A percentile compares a stretch with the other conserved stretches of the same genome.
phyloP scores from a whole-genome alignment of 2,113 vertebrate species.

The Galeopterus variegatus region DNA sequence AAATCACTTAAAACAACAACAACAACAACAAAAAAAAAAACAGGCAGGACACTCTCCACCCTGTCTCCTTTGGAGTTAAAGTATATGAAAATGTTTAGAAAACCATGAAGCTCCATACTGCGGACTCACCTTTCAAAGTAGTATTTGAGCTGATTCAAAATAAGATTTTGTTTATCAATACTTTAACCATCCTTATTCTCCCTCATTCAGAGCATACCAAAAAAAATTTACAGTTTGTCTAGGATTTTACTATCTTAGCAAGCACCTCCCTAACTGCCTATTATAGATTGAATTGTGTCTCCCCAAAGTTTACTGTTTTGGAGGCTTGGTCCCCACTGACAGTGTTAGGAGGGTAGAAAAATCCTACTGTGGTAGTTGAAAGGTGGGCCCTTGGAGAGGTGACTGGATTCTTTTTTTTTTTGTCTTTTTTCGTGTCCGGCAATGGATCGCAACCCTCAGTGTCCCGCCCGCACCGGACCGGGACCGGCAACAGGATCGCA shows the following conservation, averaged over 20 bases:
- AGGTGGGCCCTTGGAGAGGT: too few species aligned
- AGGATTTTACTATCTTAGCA: background rate
- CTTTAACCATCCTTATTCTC: background rate
- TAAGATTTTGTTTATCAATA: background rate
- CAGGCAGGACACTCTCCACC: background rate
- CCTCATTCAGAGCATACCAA: background rate
- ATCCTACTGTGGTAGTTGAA: too few species aligned
- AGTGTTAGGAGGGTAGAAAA: too few species aligned
- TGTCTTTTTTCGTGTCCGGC: too few species aligned
- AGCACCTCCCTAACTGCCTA: background rate
- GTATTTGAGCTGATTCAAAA: background rate
- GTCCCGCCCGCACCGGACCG: too few species aligned
- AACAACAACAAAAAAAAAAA: background rate
- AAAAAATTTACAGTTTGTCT: background rate
- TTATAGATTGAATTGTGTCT: too few species aligned
- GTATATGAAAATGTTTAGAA: background rate
- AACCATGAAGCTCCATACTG: background rate
- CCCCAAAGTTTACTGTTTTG: too few species aligned
- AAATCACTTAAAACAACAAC: background rate
- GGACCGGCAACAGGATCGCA: too few species aligned
- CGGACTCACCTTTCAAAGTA: slow-evolving; percentile 12
- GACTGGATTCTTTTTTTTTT: too few species aligned
- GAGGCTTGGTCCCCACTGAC: too few species aligned
- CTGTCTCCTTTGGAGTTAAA: background rate
- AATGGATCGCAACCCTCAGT: too few species aligned